Evolutionary conservation across 2,113 vertebrate species (phyloP).

Genomic region (Alethe castanea): DNA sequence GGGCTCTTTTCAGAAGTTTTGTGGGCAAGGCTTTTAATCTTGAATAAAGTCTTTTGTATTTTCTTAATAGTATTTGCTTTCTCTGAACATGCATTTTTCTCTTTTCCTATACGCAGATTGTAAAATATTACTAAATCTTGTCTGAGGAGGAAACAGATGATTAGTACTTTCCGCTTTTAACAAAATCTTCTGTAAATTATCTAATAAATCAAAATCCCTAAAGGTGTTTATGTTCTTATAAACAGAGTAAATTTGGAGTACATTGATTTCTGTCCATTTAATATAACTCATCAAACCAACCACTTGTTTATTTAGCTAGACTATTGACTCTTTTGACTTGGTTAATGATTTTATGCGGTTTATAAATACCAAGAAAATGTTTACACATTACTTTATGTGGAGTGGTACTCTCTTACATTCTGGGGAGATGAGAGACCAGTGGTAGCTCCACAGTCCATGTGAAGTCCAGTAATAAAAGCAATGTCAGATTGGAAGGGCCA

Average conservation of each 20-base stretch:
- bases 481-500: background rate
- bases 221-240: background rate
- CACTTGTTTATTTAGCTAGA: background rate
- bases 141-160: background rate
- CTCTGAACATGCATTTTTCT: background rate
- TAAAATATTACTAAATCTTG: background rate
- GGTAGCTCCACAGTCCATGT: background rate
- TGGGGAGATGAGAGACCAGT: background rate
- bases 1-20: background rate
- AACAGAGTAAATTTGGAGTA: background rate
- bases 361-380: background rate
- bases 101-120: background rate
- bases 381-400: rapidly evolving
- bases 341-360: background rate
- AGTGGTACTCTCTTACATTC: background rate
- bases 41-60: background rate
- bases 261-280: background rate
- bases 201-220: background rate
- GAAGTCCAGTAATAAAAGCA: background rate
- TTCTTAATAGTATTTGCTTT: background rate
- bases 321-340: background rate
- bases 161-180: background rate
- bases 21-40: background rate
- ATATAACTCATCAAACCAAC: background rate
- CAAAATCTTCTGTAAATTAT: background rate